These are phyloP conservation scores for Etia nguti DNA, from an alignment of 2,113 vertebrate species.

Conservation along the genomic window DNA sequence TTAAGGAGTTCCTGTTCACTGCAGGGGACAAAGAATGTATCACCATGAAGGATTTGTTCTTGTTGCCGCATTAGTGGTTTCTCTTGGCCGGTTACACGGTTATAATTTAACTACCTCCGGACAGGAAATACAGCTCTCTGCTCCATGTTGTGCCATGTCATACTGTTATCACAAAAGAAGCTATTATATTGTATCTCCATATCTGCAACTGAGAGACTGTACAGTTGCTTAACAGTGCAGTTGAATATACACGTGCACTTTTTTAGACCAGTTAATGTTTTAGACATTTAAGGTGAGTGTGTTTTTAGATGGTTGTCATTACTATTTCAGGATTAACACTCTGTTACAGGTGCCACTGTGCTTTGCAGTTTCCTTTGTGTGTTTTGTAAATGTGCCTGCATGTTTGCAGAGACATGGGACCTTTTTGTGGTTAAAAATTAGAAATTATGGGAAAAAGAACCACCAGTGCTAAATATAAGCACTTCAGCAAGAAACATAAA, in stretches of 20 bases:
- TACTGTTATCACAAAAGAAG: not conserved
- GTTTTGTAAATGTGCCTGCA: not conserved
- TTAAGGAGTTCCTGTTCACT: not conserved
- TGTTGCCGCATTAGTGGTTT: not conserved
- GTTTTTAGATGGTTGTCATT: not conserved
- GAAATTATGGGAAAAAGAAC: not conserved
- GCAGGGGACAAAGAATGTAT: not conserved
- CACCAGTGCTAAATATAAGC: not conserved
- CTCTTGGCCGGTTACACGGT: not conserved
- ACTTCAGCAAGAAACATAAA: not conserved
- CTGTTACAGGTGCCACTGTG: not conserved
- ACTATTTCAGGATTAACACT: not conserved
- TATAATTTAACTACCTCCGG: not conserved
- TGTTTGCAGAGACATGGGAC: not conserved
- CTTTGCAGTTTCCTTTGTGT: not conserved
- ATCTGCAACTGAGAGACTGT: not conserved
- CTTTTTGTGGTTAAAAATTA: not conserved
- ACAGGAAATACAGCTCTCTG: not conserved
- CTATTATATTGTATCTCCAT: not conserved
- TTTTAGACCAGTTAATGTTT: not conserved
- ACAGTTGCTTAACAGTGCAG: not conserved
- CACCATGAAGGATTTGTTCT: not conserved
- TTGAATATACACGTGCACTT: not conserved
- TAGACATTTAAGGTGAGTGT: not conserved
- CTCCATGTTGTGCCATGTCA: not conserved